Base-by-base conservation (phyloP, 2,888 invertebrate species). In the Scaptomyza caliginosa region DNA sequence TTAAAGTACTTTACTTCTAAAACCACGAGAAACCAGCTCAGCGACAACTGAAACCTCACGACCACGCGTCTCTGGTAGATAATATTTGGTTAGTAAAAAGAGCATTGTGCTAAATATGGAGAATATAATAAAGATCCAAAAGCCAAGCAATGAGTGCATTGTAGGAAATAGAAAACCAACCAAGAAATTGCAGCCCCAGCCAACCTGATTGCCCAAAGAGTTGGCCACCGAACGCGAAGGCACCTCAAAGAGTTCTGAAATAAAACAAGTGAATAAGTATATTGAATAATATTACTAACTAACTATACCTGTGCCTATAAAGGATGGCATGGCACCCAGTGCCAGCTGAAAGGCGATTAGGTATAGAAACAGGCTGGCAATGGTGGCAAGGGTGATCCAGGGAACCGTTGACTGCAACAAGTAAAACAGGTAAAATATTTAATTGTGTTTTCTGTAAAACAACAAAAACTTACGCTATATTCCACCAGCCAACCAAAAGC, bases 121-220 rank as follows among this genome's bases (percentile, higher is more conserved):
- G 43, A 79, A 79, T 0, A 73, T 0, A 11, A 79, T 21, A 13
- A 79, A 77, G 11, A 77, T 55, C 76, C 66, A 73, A 6, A 50
- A 69, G 2, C 64, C 73, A 4, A 72, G 19, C 2, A 65, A 13
- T 0, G 67, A 21, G 28, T 64, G 46, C 49, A 79, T n/a, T 1
- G 42, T 19, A 11, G 76, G 80, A 52, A 77, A 77, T 0, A 80
- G 62, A n/a, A 80, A 80, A 0, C 67, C 77, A 1, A 80, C 74
- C 11, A 77, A 42, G 16, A 77, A 77, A 40, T 74, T 74, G 26
- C 67, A 77, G 11, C 58, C 46, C 80, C 80, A 77, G 30, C 74
- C 70, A 16, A 67, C 36, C 32, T 80, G 70, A 43, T 70, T 77
- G 48, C 74, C 80, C 34, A 77, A 19, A 3, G 77, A 67, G 4